A percentile compares a stretch with the other conserved stretches of the same genome.
phyloP scores from a whole-genome alignment of 2,113 vertebrate genomes.

The Tretioscincus oriximinensis region DNA sequence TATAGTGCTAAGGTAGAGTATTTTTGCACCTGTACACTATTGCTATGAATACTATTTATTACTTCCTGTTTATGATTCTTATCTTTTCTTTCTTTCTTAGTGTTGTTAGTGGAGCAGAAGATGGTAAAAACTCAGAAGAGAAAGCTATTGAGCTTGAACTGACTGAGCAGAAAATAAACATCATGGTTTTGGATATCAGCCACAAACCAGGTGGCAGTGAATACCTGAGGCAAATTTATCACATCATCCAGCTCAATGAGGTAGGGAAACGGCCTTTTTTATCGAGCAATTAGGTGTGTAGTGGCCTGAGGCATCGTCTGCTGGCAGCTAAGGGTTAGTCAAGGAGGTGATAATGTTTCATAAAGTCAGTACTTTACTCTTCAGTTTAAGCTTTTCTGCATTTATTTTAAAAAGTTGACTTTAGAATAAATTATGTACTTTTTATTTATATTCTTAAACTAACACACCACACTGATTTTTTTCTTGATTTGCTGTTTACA shows the following conservation, averaged over 20 bases:
- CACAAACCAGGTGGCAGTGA: slow-evolving; percentile 96
- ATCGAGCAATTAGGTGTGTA: slow-evolving; percentile 96
- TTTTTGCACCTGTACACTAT: slow-evolving; percentile 10
- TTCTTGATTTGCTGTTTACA: slow-evolving; percentile 49
- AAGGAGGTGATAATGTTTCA: slow-evolving; percentile 79
- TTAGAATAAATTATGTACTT: slow-evolving; percentile 53
- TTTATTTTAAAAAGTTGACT: slow-evolving; percentile 61
- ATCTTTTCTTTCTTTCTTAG: slow-evolving; percentile 71
- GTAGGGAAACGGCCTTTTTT: slow-evolving; percentile 94
- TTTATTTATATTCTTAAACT: slow-evolving; percentile 70
- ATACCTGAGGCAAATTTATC: slow-evolving; percentile 99
- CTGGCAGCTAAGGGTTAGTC: slow-evolving; percentile 83
- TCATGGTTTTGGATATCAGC: slow-evolving; percentile 97
- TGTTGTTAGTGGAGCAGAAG: slow-evolving; percentile 72
- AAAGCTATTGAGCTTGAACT: slow-evolving; percentile 80
- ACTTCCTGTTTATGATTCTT: slow-evolving; percentile 25
- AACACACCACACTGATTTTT: slow-evolving; percentile 63
- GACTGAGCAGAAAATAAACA: slow-evolving; percentile 97
- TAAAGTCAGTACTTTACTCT: slow-evolving; percentile 75
- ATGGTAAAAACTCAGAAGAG: slow-evolving; percentile 67
- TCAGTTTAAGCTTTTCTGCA: slow-evolving; percentile 59
- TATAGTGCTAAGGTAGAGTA: slow-evolving; percentile 24
- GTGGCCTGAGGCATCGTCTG: slow-evolving; percentile 89
- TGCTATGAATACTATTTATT: slow-evolving; percentile 9
- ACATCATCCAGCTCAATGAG: slow-evolving; percentile 99